Evolutionary conservation across 2,888 invertebrate genomes (phyloP).

Genomic region (Sinotaia quadrata): DNA sequence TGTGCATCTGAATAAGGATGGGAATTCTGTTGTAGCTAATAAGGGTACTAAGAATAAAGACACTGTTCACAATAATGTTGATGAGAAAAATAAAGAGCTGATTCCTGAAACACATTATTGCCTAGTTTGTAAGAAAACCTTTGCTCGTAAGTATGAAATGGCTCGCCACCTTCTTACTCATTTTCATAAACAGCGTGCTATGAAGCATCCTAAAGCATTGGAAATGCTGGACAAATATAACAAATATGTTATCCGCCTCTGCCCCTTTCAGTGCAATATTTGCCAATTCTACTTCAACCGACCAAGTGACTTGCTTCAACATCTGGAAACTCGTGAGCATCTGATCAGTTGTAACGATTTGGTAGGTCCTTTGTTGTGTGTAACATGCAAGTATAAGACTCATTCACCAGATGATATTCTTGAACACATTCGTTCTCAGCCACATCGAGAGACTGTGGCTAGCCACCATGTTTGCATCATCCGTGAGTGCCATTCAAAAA

Average conservation of each 20-base stretch:
- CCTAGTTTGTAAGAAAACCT: constrained; percentile 62
- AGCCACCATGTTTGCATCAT: constrained; percentile 54
- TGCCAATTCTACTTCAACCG: constrained; percentile 88
- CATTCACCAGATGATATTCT: constrained; percentile 50
- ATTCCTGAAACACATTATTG: constrained; percentile 42
- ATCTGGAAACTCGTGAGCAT: constrained; percentile 56
- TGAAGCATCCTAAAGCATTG: constrained; percentile 72
- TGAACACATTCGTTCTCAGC: constrained; percentile 52
- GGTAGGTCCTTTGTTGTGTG: constrained; percentile 64
- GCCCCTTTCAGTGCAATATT: constrained; percentile 88
- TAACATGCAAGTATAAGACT: constrained; percentile 52
- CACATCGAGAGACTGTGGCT: constrained; percentile 46
- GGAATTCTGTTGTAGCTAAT: neutral
- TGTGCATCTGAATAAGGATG: too few relatives aligned
- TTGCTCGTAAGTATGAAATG: constrained; percentile 61
- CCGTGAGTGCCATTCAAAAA: constrained; percentile 58
- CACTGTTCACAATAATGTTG: too few relatives aligned
- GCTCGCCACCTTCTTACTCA: constrained; percentile 81
- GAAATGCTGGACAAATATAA: constrained; percentile 84
- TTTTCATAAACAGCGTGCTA: constrained; percentile 84
- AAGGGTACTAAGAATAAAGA: neutral
- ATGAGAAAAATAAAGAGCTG: neutral
- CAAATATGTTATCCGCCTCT: constrained; percentile 83
- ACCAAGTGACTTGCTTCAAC: constrained; percentile 76
- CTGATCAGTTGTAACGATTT: constrained; percentile 48